A percentile compares a stretch with the other conserved stretches of the same genome.
phyloP scores from a whole-genome alignment of 2,113 vertebrate species.

The Merops nubicus region DNA sequence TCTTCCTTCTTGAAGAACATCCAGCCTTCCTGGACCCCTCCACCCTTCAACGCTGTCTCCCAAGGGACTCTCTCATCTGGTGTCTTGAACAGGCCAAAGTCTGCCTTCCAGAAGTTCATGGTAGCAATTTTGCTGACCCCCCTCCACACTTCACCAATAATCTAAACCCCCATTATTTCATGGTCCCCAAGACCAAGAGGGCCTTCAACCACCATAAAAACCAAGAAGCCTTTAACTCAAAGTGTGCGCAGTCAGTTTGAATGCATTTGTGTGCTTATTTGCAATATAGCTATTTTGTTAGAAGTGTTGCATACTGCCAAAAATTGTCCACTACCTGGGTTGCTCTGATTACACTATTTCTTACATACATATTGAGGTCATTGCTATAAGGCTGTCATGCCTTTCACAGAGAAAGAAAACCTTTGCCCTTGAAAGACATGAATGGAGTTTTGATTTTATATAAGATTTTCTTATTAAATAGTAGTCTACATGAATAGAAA shows the following conservation, averaged over 20 bases:
- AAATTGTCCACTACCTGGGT: background rate
- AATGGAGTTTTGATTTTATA: background rate
- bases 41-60: too few species aligned
- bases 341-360: background rate
- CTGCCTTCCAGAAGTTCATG: too few species aligned
- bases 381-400: background rate
- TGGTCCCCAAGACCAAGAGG: too few species aligned
- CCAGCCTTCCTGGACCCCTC: too few species aligned
- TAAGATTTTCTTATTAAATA: background rate
- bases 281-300: background rate
- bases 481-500: background rate
- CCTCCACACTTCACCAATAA: too few species aligned
- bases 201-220: too few species aligned
- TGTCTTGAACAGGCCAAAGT: too few species aligned
- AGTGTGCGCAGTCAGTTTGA: background rate
- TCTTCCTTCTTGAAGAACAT: too few species aligned
- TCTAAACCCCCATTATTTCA: too few species aligned
- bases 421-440: background rate
- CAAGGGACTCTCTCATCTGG: too few species aligned
- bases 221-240: background rate
- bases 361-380: background rate
- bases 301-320: background rate
- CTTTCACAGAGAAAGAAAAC: background rate
- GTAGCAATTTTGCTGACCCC: too few species aligned
- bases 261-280: background rate